Evolutionary conservation across 2,888 invertebrate species (phyloP), one percentile per base, ranked within the genome.

Genomic region (Eristalinus aeneus): DNA sequence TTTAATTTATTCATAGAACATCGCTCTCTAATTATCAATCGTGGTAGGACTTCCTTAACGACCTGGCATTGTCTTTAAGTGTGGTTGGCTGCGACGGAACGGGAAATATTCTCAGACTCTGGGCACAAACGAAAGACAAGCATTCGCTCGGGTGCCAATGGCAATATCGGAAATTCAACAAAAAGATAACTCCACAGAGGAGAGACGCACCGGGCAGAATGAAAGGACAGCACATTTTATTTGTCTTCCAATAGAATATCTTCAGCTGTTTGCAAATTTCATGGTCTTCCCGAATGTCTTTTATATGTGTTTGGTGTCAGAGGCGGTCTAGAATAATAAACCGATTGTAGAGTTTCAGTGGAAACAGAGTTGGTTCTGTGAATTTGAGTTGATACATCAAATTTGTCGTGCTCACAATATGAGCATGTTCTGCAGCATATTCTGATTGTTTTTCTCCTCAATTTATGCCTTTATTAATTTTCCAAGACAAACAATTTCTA

Each of bases 1-100:
- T 85, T 84, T 85, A 85, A 85, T 85, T 80, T 85, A 85, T 85
- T 85, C 85, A 85, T 85, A 73, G 85, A 85, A 80, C 85, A 85
- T 76, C 76, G 80, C 68, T 76, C 80, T 69, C 85, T 80, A 85
- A 85, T 85, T 85, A 85, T 80, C 80, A 76, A 76, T 63, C 76
- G 80, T 68, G 63, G 80, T 36, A 67, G 36, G 39, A 76, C 54
- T 56, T 23, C 23, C 53, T 39, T 68, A 73, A 65, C 68, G 68
- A 69, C 79, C 69, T 46, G 63, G 67, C 80, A 64, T 73, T 73
- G 80, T 76, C 80, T 81, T 64, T 69, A 69, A 72, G 76, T 72
- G 10, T 64, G 53, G 73, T 65, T 77, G 23, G 23, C 3, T 34
- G 10, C 11, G 20, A 76, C 10, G 64, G 61, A 54, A 56, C 4